Conservation (phyloP, 2,888 invertebrate species). For the Drosophila aldrichi region DNA sequence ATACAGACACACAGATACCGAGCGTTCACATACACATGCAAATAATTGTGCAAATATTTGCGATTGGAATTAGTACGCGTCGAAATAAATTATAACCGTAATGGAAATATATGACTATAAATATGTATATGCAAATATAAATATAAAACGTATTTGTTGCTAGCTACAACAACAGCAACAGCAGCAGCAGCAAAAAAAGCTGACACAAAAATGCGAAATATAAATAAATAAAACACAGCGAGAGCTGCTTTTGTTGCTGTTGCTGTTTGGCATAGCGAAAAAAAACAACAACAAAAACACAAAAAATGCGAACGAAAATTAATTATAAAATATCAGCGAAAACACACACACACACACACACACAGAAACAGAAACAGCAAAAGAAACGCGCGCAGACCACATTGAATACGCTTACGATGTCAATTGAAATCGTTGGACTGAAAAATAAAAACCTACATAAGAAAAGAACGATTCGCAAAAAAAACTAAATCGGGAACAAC, state of each 20-base stretch:
- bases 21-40: conserved; percentile 52
- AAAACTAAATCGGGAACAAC: conserved; percentile 15
- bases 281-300: conserved; percentile 39
- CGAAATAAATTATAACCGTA: conserved; percentile 59
- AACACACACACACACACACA: conserved; percentile 27
- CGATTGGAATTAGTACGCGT: conserved; percentile 72
- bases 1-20: conserved; percentile 15
- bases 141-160: conserved; percentile 32
- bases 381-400: conserved; percentile 5
- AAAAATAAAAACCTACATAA: background rate
- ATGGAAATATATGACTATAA: conserved; percentile 38
- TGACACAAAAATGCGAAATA: conserved; percentile 64
- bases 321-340: conserved; percentile 71
- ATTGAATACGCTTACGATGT: conserved; percentile 22
- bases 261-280: conserved; percentile 39
- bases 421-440: conserved; percentile 13
- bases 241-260: conserved; percentile 26
- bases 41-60: conserved; percentile 68
- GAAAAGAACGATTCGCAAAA: background rate
- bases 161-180: conserved; percentile 31
- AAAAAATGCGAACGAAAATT: conserved; percentile 61
- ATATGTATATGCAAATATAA: conserved; percentile 10
- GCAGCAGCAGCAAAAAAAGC: conserved; percentile 35
- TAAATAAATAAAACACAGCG: conserved; percentile 49
- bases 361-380: conserved; percentile 14